A percentile compares a stretch with the other conserved stretches of the same genome.
Conservation (phyloP, 2,888 invertebrate species). For the Galerucella nymphaeae region DNA sequence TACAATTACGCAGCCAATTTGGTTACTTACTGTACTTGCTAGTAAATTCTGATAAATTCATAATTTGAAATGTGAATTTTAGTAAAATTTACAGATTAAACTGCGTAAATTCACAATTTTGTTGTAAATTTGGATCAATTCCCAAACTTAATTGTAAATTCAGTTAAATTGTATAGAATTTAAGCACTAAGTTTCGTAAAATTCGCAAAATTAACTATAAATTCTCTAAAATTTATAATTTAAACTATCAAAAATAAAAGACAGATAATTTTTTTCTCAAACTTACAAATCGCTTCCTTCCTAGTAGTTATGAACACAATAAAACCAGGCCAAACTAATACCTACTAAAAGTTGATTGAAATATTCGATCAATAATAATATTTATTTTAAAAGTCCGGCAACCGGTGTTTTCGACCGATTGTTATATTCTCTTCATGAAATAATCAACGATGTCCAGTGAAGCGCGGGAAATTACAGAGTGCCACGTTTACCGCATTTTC, state of each 20-base stretch:
- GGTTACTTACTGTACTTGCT: too few relatives aligned
- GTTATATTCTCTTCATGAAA: slow-evolving; percentile 22
- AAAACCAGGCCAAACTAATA: slow-evolving; percentile 24
- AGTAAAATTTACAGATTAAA: too few relatives aligned
- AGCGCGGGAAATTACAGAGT: slow-evolving; percentile 18
- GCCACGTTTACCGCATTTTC: slow-evolving; percentile 11
- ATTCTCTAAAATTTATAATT: too few relatives aligned
- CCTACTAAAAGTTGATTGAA: slow-evolving; percentile 25
- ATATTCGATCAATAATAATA: slow-evolving; percentile 30
- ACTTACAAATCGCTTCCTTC: slow-evolving; percentile 12
- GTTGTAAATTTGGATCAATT: too few relatives aligned
- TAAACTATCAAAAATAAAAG: not conserved
- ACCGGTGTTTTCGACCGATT: slow-evolving; percentile 22
- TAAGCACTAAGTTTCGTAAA: too few relatives aligned
- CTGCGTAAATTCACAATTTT: too few relatives aligned
- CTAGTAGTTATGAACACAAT: slow-evolving; percentile 10
- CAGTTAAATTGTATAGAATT: too few relatives aligned
- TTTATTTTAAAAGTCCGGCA: slow-evolving; percentile 32
- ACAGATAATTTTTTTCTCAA: not conserved
- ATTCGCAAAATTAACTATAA: too few relatives aligned
- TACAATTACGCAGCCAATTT: too few relatives aligned
- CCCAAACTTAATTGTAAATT: too few relatives aligned
- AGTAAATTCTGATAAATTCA: too few relatives aligned
- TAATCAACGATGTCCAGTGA: not conserved
- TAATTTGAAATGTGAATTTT: too few relatives aligned